Evolutionary conservation across 2,113 vertebrate genomes (phyloP), one percentile per base, ranked within the genome.

Genomic region (Butorides virescens): DNA sequence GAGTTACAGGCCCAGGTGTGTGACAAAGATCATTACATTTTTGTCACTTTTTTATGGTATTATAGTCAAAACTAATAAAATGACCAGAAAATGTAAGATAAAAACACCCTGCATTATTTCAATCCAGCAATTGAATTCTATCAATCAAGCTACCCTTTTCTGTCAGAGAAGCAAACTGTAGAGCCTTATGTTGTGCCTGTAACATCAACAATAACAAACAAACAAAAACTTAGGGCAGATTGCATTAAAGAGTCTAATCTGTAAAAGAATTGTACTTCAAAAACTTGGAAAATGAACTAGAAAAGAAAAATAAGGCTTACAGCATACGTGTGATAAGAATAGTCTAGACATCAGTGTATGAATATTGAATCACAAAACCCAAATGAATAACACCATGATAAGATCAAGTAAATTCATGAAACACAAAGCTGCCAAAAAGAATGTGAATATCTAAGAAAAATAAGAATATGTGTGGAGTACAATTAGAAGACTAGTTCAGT

Each of bases 281-380:
- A 97, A 98, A 71, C 72, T 91, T 11, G 5, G 67, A 96, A 86
- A 85, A 86, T 93, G 73, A 95, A 68, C 25, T 25, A 86, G 74
- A 46, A 80, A 86, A 95, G 49, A 81, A 81, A 80, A 97, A 96
- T 27, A 90, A 84, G 34, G 62, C 62, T 87, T 91, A 34, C 9
- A 67, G 73, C 37, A 52, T 83, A 77, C 92, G n/a, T 91, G 95
- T 88, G 93, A 97, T 98, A 98, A 97, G 89, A n/a, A 55, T 73
- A 95, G 94, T 98, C 97, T 97, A 97, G 97, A 98, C 95, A 91
- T 61, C 93, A 85, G 39, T 63, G 32, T 82, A 82, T 97, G 89
- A 97, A 97, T 97, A 97, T 61, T 95, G 89, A 97, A 95, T 97
- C 95, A 95, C 92, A 95, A 97, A 93, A 96, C 15, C n/a, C 55